Conservation (phyloP, 2,113 vertebrate species). For the Vimba vimba region DNA sequence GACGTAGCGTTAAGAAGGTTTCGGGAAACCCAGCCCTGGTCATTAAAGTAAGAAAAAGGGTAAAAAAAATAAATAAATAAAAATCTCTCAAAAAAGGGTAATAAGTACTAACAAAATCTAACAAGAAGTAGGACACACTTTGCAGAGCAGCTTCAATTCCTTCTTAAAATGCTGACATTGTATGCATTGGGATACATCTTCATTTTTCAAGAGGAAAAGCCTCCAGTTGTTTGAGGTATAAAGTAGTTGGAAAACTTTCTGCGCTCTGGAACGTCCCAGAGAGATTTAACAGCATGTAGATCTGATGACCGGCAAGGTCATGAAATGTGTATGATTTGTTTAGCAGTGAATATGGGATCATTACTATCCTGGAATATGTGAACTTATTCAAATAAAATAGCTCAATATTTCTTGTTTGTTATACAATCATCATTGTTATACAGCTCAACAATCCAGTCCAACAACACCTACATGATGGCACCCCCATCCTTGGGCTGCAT, state of each 20-base stretch:
- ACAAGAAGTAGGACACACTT: background rate
- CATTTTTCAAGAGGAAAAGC: too few species aligned
- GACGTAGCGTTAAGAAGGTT: too few species aligned
- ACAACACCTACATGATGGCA: background rate
- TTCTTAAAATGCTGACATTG: background rate
- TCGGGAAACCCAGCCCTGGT: too few species aligned
- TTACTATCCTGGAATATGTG: background rate
- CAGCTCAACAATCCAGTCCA: background rate
- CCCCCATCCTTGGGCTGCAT: too few species aligned
- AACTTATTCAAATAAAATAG: background rate
- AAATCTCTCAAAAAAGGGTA: background rate
- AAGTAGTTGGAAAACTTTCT: background rate
- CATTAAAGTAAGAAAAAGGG: background rate
- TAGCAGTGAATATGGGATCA: background rate
- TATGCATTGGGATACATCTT: background rate
- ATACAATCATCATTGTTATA: background rate
- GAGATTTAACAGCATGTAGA: background rate
- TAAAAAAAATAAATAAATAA: too few species aligned
- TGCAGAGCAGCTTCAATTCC: background rate
- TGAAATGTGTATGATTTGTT: background rate
- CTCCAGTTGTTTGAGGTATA: conserved; percentile 3
- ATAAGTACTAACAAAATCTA: background rate
- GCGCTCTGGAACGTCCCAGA: background rate
- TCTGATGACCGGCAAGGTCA: background rate
- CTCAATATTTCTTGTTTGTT: background rate